Evolutionary conservation across 2,888 invertebrate genomes (phyloP), one percentile per base, ranked within the genome.

Genomic region (Caenorhabditis panamensis): DNA sequence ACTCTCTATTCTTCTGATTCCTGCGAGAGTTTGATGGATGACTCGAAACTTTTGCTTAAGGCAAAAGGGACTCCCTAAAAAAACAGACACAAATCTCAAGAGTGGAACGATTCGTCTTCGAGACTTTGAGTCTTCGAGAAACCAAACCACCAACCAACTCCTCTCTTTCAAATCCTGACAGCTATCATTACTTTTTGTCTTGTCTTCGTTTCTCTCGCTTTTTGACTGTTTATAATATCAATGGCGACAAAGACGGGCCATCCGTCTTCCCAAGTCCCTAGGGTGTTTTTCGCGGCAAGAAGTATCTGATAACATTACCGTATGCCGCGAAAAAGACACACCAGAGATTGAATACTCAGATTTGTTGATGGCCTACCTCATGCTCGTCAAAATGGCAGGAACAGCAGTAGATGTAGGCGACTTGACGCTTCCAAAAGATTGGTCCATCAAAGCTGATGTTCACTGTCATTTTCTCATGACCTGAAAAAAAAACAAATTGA

Each of bases 311-410:
- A 77, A 77, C 77, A 69, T 77, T 69, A 69, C 68, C 77, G 68
- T 69, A 69, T 69, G 13, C 69, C 47, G 3, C 8, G 16, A n/a
- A 24, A 24, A 41, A 61, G 26, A 51, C 26, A 31, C 18, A 44
- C 31, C 62, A 68, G 63, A 77, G 62, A 63, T 72, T 47, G 47
- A 31, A 31, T 16, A 26, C 26, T 53, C 53, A 26, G 22, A 53
- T 61, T 62, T 51, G 9, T 16, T 31, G 28, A 56, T 28, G 54
- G 54, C 63, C 24, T 61, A 88, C 89, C 86, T 90, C 90, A 77
- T 91, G 90, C 68, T 88, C 87, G 28, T 90, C 88, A 72, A 90
- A 90, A 75, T 90, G 90, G 73, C 90, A 90, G 13, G 88, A 88
- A 75, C 90, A 90, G 71, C 89, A 89, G 82, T 90, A 90, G 78